Conservation (phyloP, 64 coral and sea anemone species). For the Actinia tenebrosa region DNA sequence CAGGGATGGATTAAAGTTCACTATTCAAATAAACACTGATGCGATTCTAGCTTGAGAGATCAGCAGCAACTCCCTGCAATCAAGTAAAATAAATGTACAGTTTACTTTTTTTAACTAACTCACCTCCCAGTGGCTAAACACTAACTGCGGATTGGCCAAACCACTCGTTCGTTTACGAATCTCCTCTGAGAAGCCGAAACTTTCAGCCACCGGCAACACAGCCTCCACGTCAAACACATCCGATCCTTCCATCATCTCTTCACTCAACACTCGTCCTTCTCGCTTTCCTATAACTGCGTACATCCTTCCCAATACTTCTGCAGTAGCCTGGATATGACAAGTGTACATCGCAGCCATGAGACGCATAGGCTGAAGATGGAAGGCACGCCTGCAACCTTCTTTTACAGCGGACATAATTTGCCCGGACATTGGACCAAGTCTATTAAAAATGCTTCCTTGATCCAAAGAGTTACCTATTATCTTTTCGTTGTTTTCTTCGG, state of each 20-base stretch:
- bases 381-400: conserved; percentile 93
- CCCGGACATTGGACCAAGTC: conserved; percentile 77
- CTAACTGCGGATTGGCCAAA: conserved; percentile 78
- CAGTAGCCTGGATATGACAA: conserved; percentile 89
- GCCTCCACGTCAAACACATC: conserved; percentile 95
- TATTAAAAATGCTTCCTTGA: conserved; percentile 36
- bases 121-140: conserved; percentile 99
- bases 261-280: conserved; percentile 85
- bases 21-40: too few relatives aligned
- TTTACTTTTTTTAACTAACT: neutral
- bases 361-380: conserved; percentile 76
- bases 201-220: conserved; percentile 93
- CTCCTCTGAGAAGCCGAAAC: conserved; percentile 95
- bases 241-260: conserved; percentile 95
- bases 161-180: conserved; percentile 96
- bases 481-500: neutral
- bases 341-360: conserved; percentile 98
- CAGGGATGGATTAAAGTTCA: too few relatives aligned
- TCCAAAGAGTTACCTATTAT: neutral
- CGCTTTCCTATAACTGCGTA: conserved; percentile 89
- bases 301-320: conserved; percentile 92
- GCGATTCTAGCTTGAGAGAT: too few relatives aligned
- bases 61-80: too few relatives aligned
- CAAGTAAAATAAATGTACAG: too few relatives aligned
- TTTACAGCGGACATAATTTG: conserved; percentile 96